Evolutionary conservation across 2,113 vertebrate species (phyloP).

Genomic region (Cacatua alba): DNA sequence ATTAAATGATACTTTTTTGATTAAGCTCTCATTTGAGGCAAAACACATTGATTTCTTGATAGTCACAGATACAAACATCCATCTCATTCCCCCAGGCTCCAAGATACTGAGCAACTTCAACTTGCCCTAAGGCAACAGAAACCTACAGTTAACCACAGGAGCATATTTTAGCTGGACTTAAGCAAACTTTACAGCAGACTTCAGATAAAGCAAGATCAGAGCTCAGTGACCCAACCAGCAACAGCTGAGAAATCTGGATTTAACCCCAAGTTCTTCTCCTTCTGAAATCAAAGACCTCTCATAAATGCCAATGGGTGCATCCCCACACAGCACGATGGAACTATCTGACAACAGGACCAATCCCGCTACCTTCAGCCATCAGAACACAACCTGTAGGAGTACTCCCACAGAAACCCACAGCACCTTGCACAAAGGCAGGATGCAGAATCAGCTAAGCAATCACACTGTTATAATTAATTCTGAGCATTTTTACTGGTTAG

Average conservation of each 20-base stretch:
- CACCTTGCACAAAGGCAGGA: background rate
- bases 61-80: background rate
- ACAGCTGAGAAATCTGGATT: background rate
- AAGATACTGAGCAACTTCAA: background rate
- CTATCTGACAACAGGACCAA: background rate
- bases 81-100: background rate
- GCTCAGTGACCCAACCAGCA: background rate
- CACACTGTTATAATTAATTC: background rate
- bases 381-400: background rate
- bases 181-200: background rate
- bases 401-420: background rate
- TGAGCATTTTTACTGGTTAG: background rate
- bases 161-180: background rate
- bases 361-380: background rate
- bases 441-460: background rate
- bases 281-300: background rate
- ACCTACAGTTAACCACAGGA: background rate
- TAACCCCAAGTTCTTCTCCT: background rate
- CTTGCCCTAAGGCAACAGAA: background rate
- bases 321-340: fast-evolving
- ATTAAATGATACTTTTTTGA: background rate
- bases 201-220: background rate
- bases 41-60: background rate
- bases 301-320: fast-evolving
- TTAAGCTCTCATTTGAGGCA: background rate